Evolutionary conservation across 2,888 invertebrate species (phyloP).

Genomic region (Pheosia gnoma): DNA sequence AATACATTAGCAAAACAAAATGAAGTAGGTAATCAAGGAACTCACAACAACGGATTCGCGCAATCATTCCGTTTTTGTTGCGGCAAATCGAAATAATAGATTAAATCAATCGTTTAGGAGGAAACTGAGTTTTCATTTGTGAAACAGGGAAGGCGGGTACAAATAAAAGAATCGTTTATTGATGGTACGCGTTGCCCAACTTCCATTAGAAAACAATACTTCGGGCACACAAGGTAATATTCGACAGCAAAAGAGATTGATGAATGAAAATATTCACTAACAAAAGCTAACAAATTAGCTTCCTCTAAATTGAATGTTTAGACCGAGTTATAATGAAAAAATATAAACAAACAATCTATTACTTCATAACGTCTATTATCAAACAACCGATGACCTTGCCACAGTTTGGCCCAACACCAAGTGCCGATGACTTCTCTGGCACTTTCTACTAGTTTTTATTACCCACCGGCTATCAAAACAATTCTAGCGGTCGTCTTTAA

Average conservation of each 20-base stretch:
- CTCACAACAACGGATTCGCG: constrained; percentile 27
- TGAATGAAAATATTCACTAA: neutral
- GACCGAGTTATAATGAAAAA: constrained; percentile 42
- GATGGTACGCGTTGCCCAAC: constrained; percentile 3
- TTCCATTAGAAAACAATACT: neutral
- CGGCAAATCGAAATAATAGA: constrained; percentile 38
- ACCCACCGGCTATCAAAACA: constrained; percentile 37
- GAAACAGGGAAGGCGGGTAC: constrained; percentile 24
- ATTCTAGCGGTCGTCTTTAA: constrained; percentile 16
- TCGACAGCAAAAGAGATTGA: neutral
- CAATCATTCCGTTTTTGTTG: constrained; percentile 42
- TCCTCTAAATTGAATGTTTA: neutral
- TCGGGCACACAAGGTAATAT: neutral
- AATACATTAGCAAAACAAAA: constrained; percentile 15
- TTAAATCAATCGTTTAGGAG: constrained; percentile 34
- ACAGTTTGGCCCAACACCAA: constrained; percentile 75
- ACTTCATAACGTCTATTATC: constrained; percentile 75
- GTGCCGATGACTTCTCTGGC: constrained; percentile 76
- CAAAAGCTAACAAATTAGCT: neutral
- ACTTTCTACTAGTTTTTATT: constrained; percentile 76
- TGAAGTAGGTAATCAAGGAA: constrained; percentile 31
- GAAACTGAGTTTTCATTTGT: constrained; percentile 34
- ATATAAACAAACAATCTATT: constrained; percentile 75
- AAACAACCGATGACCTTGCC: constrained; percentile 77
- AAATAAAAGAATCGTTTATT: constrained; percentile 10